These are phyloP conservation scores for Anolis apletophallus DNA, from an alignment of 2,797 vertebrate genomes.

Conservation along the genomic window DNA sequence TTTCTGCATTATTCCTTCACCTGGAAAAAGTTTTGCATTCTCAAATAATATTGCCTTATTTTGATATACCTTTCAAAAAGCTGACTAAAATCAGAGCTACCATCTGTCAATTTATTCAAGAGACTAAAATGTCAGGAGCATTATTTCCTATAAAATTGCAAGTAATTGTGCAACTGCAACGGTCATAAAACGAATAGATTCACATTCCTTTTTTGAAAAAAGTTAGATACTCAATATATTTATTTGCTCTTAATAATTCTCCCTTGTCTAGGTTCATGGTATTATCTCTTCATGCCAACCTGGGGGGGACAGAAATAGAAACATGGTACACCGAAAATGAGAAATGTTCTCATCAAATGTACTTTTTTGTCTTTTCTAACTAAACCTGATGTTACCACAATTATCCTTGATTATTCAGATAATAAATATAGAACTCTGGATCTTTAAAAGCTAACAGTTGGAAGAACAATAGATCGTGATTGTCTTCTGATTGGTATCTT, in stretches of 20 bases:
- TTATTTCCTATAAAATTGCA: conserved; percentile 13
- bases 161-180: neutral
- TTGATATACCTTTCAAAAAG: conserved; percentile 14
- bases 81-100: neutral
- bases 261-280: neutral
- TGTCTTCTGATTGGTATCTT: neutral
- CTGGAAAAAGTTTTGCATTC: neutral
- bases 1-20: neutral
- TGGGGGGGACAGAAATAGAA: neutral
- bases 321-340: neutral
- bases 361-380: neutral
- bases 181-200: conserved; percentile 4
- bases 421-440: neutral
- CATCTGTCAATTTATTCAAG: neutral
- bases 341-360: neutral
- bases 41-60: neutral
- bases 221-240: conserved; percentile 4
- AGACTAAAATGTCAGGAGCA: neutral
- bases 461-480: neutral
- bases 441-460: neutral
- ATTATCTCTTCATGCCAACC: neutral
- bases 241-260: neutral
- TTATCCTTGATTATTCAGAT: neutral
- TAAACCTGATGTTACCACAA: neutral
- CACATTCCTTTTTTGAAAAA: neutral